These are phyloP conservation scores for Congeria kusceri DNA, from an alignment of 2,888 invertebrate species.

Conservation along the genomic window DNA sequence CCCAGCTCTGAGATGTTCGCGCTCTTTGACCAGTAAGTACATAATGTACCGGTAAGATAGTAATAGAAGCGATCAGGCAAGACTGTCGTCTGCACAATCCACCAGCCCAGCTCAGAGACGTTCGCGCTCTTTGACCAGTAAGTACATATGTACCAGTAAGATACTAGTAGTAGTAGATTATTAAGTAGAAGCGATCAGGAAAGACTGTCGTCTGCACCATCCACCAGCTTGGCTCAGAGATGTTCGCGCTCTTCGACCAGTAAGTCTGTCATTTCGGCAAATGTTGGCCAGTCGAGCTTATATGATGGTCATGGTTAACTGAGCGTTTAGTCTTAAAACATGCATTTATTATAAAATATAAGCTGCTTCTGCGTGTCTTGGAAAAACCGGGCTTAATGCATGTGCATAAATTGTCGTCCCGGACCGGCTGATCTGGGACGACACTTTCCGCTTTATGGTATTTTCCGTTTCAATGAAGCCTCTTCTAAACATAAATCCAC, in stretches of 20 bases:
- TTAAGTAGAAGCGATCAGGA: conserved; percentile 90
- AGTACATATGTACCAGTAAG: conserved; percentile 36
- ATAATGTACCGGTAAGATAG: conserved; percentile 32
- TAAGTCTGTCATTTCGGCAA: neutral
- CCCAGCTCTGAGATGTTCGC: conserved; percentile 93
- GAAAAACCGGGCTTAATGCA: too few relatives aligned
- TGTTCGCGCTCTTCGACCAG: conserved; percentile 90
- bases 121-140: conserved; percentile 94
- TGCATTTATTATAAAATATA: too few relatives aligned
- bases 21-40: conserved; percentile 91
- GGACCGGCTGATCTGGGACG: too few relatives aligned
- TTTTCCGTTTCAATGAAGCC: too few relatives aligned
- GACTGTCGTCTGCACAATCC: conserved; percentile 96
- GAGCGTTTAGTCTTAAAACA: too few relatives aligned
- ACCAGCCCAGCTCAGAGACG: conserved; percentile 93
- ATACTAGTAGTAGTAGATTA: too few relatives aligned
- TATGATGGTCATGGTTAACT: too few relatives aligned
- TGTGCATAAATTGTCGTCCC: too few relatives aligned
- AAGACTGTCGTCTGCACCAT: conserved; percentile 97
- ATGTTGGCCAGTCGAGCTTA: too few relatives aligned
- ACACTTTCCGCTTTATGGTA: too few relatives aligned
- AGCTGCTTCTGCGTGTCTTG: too few relatives aligned
- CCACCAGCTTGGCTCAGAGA: conserved; percentile 94
- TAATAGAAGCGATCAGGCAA: conserved; percentile 90
- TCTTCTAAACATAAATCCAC: too few relatives aligned